Evolutionary conservation across 1,140 invertebrate genomes (phyloP).

Genomic region (Diorhabda elongata): DNA sequence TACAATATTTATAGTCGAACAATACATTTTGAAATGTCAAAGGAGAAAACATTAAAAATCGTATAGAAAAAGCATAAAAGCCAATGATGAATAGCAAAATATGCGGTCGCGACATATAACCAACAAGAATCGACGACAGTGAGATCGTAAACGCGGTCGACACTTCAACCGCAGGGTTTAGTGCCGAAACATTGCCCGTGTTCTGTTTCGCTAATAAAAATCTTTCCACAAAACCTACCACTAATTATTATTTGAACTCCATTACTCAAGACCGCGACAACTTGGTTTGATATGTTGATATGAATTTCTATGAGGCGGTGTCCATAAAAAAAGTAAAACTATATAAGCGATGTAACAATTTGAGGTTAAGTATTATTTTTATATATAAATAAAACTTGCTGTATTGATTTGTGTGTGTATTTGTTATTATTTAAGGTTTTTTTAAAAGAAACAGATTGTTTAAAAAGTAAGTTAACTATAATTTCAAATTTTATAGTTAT

Average conservation of each 20-base stretch:
- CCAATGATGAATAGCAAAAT: slow-evolving; percentile 1
- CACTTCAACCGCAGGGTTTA: slow-evolving; percentile 1
- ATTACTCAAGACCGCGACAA: slow-evolving; percentile 1
- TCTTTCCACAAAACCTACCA: background rate
- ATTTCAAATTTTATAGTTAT: too few species aligned
- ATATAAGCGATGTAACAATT: too few species aligned
- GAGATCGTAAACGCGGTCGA: background rate
- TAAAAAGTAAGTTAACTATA: too few species aligned
- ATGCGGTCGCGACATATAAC: background rate
- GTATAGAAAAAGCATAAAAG: background rate
- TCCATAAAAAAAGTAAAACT: too few species aligned
- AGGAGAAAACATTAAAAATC: background rate
- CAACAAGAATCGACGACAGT: slow-evolving; percentile 2
- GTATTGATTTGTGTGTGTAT: too few species aligned
- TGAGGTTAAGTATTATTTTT: too few species aligned
- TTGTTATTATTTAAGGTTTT: too few species aligned
- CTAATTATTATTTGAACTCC: slow-evolving; percentile 3
- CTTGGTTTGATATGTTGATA: background rate
- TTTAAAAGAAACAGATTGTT: too few species aligned
- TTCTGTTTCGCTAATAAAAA: slow-evolving; percentile 2
- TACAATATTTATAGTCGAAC: too few species aligned
- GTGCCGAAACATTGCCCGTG: background rate
- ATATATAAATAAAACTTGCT: too few species aligned
- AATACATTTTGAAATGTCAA: background rate
- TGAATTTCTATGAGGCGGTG: background rate